Evolutionary conservation across 1,140 invertebrate genomes (phyloP).

Genomic region (Aethina tumida): DNA sequence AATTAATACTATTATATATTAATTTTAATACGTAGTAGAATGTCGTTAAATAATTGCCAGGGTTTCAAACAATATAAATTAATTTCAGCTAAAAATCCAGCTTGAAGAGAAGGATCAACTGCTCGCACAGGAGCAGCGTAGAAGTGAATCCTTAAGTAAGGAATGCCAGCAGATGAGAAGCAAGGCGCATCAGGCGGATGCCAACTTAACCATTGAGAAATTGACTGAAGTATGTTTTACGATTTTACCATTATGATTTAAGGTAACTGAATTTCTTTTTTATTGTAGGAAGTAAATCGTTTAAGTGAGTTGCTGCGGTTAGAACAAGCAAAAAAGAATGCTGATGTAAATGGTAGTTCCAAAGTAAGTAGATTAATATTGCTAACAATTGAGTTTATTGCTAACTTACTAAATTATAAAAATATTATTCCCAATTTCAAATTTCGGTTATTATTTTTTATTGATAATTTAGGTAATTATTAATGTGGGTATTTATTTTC

Average conservation of each 20-base stretch:
- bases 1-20: too few relatives aligned
- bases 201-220: slow-evolving; percentile 17
- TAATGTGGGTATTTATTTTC: too few relatives aligned
- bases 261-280: slow-evolving; percentile 7
- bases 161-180: slow-evolving; percentile 6
- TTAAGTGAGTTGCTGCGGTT: slow-evolving; percentile 14
- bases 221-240: slow-evolving; percentile 17
- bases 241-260: slow-evolving; percentile 7
- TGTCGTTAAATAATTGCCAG: too few relatives aligned
- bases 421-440: too few relatives aligned
- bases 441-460: too few relatives aligned
- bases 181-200: slow-evolving; percentile 7
- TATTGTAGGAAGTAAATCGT: slow-evolving; percentile 18
- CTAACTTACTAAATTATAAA: too few relatives aligned
- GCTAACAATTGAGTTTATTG: too few relatives aligned
- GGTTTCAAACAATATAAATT: background rate
- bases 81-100: slow-evolving; percentile 15
- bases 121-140: slow-evolving; percentile 9
- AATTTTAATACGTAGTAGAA: too few relatives aligned
- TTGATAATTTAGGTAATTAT: too few relatives aligned
- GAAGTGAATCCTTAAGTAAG: slow-evolving; percentile 9
- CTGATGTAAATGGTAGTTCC: slow-evolving; percentile 9
- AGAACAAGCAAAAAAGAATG: slow-evolving; percentile 17
- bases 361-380: slow-evolving; percentile 14
- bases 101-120: slow-evolving; percentile 13